Conservation (phyloP, 2,888 invertebrate species). For the Metopia argyrocephala region DNA sequence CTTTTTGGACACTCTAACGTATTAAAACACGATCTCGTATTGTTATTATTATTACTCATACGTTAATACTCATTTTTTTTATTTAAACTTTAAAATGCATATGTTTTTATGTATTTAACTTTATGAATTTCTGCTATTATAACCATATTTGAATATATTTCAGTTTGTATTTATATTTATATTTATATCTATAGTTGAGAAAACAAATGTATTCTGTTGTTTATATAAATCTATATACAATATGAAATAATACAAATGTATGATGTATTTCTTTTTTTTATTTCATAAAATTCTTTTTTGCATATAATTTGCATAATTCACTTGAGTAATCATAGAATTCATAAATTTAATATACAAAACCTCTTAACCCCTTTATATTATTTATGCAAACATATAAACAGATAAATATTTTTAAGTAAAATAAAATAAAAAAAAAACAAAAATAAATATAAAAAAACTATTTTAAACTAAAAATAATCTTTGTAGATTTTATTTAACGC, state of each 20-base stretch:
- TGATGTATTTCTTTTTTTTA: not conserved
- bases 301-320: conserved; percentile 22
- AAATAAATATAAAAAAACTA: not conserved
- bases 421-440: not conserved
- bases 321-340: conserved; percentile 24
- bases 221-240: not conserved
- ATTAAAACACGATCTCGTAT: too few relatives aligned
- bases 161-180: not conserved
- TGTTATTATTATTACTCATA: not conserved
- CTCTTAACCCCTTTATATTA: not conserved
- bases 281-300: not conserved
- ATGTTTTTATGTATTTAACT: not conserved
- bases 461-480: conserved; percentile 12
- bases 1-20: too few relatives aligned
- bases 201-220: not conserved
- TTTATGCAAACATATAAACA: not conserved
- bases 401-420: too few relatives aligned
- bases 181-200: not conserved
- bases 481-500: conserved; percentile 10
- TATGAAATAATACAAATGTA: not conserved
- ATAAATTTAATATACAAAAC: too few relatives aligned
- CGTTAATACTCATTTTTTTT: not conserved
- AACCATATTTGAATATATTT: not conserved
- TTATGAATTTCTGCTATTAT: not conserved
- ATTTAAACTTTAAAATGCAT: not conserved